Conservation (phyloP, 2,888 invertebrate species). For the Schizaphis graminum region DNA sequence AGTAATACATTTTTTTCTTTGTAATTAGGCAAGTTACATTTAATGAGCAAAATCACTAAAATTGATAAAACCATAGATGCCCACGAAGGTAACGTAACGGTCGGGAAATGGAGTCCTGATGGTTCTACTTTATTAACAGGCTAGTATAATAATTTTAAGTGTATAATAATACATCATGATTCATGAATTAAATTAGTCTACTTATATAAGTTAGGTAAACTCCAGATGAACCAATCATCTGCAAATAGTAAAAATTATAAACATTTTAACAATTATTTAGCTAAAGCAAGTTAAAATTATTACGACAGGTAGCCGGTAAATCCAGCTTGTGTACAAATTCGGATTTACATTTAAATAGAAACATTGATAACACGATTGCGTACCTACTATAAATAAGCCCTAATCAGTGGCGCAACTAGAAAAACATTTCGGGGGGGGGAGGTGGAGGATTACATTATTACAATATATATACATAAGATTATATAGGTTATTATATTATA, state of each 20-base stretch:
- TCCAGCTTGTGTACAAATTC: neutral
- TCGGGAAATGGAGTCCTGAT: conserved; percentile 94
- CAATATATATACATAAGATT: too few relatives aligned
- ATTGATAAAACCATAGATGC: conserved; percentile 94
- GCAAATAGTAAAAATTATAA: neutral
- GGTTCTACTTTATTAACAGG: conserved; percentile 94
- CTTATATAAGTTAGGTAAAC: neutral
- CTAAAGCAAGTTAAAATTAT: neutral
- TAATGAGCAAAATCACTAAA: conserved; percentile 89
- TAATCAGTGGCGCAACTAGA: too few relatives aligned
- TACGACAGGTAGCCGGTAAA: neutral
- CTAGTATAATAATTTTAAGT: conserved; percentile 70
- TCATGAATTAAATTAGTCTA: neutral
- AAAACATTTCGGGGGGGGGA: too few relatives aligned
- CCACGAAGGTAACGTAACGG: conserved; percentile 90
- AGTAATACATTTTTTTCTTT: conserved; percentile 62
- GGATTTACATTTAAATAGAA: neutral
- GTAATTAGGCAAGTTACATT: conserved; percentile 81
- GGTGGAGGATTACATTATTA: too few relatives aligned
- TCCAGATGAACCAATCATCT: neutral
- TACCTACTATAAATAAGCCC: too few relatives aligned
- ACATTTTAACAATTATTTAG: neutral
- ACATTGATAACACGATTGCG: neutral
- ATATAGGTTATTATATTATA: too few relatives aligned
- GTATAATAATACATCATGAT: neutral